Evolutionary conservation across 2,888 invertebrate genomes (phyloP).

Genomic region (Pherbina coryleti): DNA sequence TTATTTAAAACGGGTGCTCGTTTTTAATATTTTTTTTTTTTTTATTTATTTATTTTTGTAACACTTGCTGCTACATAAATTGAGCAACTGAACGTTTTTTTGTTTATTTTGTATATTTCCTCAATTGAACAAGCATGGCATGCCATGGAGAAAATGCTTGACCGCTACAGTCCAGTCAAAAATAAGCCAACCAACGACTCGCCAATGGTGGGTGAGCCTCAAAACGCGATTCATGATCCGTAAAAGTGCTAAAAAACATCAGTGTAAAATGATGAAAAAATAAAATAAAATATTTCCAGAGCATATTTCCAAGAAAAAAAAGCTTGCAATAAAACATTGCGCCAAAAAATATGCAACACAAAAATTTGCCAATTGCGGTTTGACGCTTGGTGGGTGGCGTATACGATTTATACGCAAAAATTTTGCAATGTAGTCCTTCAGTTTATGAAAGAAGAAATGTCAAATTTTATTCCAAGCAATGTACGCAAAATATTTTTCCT

Average conservation of each 20-base stretch:
- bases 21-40: slow-evolving; percentile 10
- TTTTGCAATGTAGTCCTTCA: too few relatives aligned
- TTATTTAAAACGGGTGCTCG: neutral
- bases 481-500: too few relatives aligned
- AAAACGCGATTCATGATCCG: slow-evolving; percentile 10
- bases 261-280: neutral
- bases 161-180: slow-evolving; percentile 30
- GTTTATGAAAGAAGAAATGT: too few relatives aligned
- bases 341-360: slow-evolving; percentile 37
- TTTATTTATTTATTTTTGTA: neutral
- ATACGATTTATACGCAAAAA: neutral
- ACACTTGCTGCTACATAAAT: neutral
- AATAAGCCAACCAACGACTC: slow-evolving; percentile 32
- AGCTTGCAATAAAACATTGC: neutral
- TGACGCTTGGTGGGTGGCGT: slow-evolving; percentile 41
- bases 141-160: slow-evolving; percentile 21
- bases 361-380: slow-evolving; percentile 47
- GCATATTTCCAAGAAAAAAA: slow-evolving; percentile 42
- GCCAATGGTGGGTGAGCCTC: neutral
- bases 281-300: slow-evolving; percentile 20
- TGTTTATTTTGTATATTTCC: neutral
- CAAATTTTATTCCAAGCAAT: too few relatives aligned
- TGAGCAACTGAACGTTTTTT: neutral
- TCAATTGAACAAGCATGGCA: slow-evolving; percentile 23
- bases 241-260: slow-evolving; percentile 28